Evolutionary conservation across 2,888 invertebrate genomes (phyloP), one percentile per base, ranked within the genome.

Genomic region (Nowickia ferox): DNA sequence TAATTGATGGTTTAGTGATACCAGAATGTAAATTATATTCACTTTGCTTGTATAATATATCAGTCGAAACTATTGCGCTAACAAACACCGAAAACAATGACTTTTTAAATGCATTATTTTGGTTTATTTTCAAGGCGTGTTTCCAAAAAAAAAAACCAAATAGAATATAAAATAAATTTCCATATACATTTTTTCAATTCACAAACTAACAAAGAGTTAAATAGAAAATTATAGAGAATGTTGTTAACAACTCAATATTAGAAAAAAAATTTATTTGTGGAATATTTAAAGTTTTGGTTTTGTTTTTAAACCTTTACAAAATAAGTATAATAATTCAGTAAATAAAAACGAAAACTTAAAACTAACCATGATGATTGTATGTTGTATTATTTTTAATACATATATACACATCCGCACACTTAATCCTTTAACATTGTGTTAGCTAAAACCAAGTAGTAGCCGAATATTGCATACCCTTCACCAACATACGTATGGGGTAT

Each of bases 181-280:
- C 22, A 59, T 72, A 44, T 44, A 59, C 59, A 51, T 19, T 71
- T 66, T 30, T 77, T 78, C 77, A 66, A 72, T 66, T 78, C 72
- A 51, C 40, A 46, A 75, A 63, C 11, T 30, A 69, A 63, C 75
- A 79, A 69, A 71, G 51, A 65, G 42, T 71, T 86, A 76, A 79
- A 79, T 79, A 72, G 82, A 76, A 83, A 86, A 86, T 86, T 79
- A 83, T 79, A 86, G 82, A 68, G 78, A 59, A 17, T 82, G 63
- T 81, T 77, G 68, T 53, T 57, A 76, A 80, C 84, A 80, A 76
- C 65, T 59, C 57, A 74, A 74, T 53, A 81, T 51, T 51, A 17
- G 65, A 75, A 65, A 30, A 82, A 78, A 69, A 63, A 79, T 79
- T 76, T 83, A 63, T 72, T 86, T 79, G 30, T 5, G 30, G 30